These are phyloP conservation scores for Hafferia zeledoni DNA, from an alignment of 2,797 vertebrate species.

Conservation along the genomic window DNA sequence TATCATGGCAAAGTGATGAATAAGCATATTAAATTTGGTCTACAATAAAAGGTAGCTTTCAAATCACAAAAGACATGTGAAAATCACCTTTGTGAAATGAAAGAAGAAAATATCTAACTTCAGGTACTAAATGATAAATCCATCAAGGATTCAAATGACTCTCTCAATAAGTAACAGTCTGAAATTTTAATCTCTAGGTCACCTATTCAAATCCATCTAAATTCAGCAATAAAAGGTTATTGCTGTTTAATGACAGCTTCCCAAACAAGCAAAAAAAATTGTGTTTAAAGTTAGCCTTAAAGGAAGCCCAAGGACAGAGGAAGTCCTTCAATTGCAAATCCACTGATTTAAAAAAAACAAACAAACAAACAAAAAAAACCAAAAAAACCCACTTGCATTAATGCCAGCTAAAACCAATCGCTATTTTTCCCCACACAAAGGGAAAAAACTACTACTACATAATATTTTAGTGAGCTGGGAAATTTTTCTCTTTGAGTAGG, in stretches of 20 bases:
- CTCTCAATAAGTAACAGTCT: neutral
- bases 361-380: neutral
- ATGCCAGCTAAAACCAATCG: neutral
- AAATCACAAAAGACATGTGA: neutral
- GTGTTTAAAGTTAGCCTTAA: neutral
- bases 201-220: neutral
- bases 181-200: neutral
- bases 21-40: neutral
- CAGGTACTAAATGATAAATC: neutral
- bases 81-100: constrained; percentile 1
- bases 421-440: neutral
- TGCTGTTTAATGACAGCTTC: neutral
- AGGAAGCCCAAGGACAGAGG: neutral
- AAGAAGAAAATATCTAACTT: constrained; percentile 5
- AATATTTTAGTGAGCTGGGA: neutral
- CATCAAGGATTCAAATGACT: neutral
- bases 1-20: neutral
- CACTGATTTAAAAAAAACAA: neutral
- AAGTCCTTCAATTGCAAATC: neutral
- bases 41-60: neutral
- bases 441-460: neutral
- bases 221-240: constrained; percentile 21
- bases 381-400: neutral
- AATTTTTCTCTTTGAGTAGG: neutral
- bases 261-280: neutral